Evolutionary conservation across 2,888 invertebrate genomes (phyloP), one percentile per base, ranked within the genome.

Genomic region (Bunonema sp.): DNA sequence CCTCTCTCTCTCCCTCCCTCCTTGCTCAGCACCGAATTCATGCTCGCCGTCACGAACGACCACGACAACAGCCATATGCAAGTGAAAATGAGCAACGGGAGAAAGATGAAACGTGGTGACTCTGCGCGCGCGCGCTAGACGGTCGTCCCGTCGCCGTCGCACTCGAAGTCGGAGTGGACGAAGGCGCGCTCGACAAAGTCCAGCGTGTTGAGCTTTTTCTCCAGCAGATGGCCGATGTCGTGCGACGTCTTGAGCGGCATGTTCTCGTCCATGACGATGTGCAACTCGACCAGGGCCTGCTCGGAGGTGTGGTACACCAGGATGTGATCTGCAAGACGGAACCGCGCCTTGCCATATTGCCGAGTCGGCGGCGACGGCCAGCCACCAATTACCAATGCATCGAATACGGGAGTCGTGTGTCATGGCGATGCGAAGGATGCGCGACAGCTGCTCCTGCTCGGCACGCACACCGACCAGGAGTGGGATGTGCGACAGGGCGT

Each of bases 221-320:
- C 73, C 44, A 64, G 38, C 28, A 54, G 50, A 31, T 61, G 61
- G 2, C 55, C 50, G 39, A 74, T 71, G 51, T 73, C 70, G 45
- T 73, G 73, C 0, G 73, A 59, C 7, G 52, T 67, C 34, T 61
- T 54, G 21, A 73, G 48, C 2, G 61, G 61, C 64, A 73, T 69
- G 32, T 69, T 57, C 44, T 69, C 69, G 7, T 69, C 68, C 44
- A 73, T 58, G 1, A 73, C 70, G 46, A 73, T 69, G 49, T 67
- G 61, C 19, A 69, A 39, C 37, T 58, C 59, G 4, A 57, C 63
- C 19, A 59, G 40, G 43, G 70, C 72, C 47, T 70, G 69, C 29
- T 58, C 65, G 16, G 73, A 73, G 37, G 71, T 72, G 56, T 74
- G 74, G 52, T 72, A 75, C 3, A 72, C 73, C 41, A 72, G 60